Evolutionary conservation across 2,888 invertebrate genomes (phyloP).

Genomic region (Ashinkailepas kermadecensis): DNA sequence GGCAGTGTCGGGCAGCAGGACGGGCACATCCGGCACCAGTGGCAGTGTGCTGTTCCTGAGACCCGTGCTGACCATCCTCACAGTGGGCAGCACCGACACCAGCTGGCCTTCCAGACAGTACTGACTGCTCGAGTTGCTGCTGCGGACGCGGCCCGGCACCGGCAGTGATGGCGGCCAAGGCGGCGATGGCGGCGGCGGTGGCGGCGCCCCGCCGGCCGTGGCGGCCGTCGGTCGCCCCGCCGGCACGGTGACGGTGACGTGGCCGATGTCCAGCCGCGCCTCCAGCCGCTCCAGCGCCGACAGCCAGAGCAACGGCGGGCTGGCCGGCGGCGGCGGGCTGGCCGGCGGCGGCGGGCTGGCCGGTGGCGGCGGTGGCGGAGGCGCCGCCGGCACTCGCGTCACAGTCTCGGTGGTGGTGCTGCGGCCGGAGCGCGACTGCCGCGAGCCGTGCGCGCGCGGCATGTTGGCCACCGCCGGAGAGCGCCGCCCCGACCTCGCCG

Average conservation of each 20-base stretch:
- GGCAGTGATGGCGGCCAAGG: neutral
- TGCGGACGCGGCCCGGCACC: neutral
- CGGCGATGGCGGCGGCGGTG: neutral
- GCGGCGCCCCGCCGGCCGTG: neutral
- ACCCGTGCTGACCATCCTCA: neutral
- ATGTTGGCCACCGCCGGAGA: neutral
- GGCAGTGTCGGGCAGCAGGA: neutral
- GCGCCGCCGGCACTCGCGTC: neutral
- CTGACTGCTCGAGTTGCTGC: neutral
- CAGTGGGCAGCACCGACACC: neutral
- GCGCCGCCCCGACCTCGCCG: neutral
- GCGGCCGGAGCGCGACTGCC: neutral
- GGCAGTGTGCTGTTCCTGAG: neutral
- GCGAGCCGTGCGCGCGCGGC: slow-evolving; percentile 8
- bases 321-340: neutral
- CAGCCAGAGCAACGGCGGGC: neutral
- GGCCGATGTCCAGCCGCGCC: neutral
- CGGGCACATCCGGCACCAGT: neutral
- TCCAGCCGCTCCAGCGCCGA: slow-evolving; percentile 15
- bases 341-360: neutral
- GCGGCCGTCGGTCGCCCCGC: neutral
- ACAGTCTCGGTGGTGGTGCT: neutral
- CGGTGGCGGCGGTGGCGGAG: neutral
- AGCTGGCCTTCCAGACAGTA: slow-evolving; percentile 3
- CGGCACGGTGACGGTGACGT: neutral